Conservation (phyloP, 1,140 invertebrate genomes). For the Zaprionus ornatus region DNA sequence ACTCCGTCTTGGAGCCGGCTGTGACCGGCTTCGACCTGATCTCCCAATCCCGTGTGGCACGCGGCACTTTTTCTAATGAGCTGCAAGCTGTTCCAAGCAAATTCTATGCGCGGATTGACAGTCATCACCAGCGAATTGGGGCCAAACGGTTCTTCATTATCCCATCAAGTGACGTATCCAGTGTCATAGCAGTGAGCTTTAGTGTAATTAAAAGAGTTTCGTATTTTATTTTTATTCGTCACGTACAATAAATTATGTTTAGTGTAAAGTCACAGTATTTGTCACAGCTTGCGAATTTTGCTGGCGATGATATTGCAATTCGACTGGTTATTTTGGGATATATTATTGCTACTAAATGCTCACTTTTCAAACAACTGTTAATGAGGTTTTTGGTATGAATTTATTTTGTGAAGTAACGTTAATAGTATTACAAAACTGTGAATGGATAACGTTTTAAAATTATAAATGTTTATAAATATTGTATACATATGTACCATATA, state of each 20-base stretch:
- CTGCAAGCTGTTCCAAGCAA: conserved; percentile 19
- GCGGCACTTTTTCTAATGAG: conserved; percentile 65
- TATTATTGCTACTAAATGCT: neutral
- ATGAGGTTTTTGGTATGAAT: conserved; percentile 12
- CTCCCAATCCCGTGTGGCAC: conserved; percentile 32
- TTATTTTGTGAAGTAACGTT: neutral
- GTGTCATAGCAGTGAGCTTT: conserved; percentile 25
- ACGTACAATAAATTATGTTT: conserved; percentile 13
- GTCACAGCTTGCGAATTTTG: conserved; percentile 23
- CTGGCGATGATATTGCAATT: conserved; percentile 28
- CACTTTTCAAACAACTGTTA: conserved; percentile 4
- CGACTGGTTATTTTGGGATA: neutral
- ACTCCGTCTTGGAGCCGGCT: conserved; percentile 20
- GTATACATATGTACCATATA: neutral
- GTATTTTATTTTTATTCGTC: conserved; percentile 19
- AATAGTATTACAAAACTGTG: neutral
- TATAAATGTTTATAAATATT: neutral
- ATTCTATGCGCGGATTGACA: conserved; percentile 51
- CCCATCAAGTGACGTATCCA: neutral
- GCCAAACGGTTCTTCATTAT: conserved; percentile 13
- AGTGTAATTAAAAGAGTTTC: conserved; percentile 42
- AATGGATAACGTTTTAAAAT: neutral
- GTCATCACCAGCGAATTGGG: conserved; percentile 39
- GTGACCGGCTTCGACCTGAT: neutral
- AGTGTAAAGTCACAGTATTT: conserved; percentile 6